phyloP scores from a whole-genome alignment of 2,888 invertebrate genomes.

The Cataglyphis livida region DNA sequence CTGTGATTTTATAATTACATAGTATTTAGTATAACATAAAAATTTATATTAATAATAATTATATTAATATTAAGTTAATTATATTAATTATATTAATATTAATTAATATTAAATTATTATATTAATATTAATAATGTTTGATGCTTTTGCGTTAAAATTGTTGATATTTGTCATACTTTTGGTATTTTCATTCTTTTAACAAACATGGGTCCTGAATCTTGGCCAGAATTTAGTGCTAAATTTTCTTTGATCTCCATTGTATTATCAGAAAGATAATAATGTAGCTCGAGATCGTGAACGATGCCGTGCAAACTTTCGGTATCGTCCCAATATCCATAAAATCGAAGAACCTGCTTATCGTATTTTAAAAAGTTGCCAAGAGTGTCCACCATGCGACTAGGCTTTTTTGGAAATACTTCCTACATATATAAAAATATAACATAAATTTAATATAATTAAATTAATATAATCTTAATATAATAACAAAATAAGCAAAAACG shows the following conservation, averaged over 20 bases:
- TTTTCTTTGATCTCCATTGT: slow-evolving; percentile 95
- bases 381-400: slow-evolving; percentile 88
- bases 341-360: slow-evolving; percentile 92
- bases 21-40: not conserved
- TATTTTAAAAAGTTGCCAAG: slow-evolving; percentile 94
- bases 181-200: slow-evolving; percentile 92
- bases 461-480: not conserved
- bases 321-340: slow-evolving; percentile 97
- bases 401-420: slow-evolving; percentile 85
- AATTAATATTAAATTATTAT: too few relatives aligned
- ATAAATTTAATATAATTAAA: slow-evolving; percentile 7
- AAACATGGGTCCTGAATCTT: slow-evolving; percentile 91
- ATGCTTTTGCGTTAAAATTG: not conserved
- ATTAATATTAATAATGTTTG: too few relatives aligned
- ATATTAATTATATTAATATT: too few relatives aligned
- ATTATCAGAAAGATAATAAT: slow-evolving; percentile 95
- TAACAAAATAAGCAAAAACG: not conserved
- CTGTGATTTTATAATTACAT: not conserved
- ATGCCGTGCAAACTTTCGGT: slow-evolving; percentile 91
- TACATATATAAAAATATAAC: not conserved
- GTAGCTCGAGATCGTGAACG: slow-evolving; percentile 92
- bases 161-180: slow-evolving; percentile 87
- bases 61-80: too few relatives aligned
- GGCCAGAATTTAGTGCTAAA: slow-evolving; percentile 89
- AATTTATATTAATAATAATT: not conserved